Base-by-base conservation (phyloP, 1,140 invertebrate genomes). In the Philotrypesis tridentata region DNA sequence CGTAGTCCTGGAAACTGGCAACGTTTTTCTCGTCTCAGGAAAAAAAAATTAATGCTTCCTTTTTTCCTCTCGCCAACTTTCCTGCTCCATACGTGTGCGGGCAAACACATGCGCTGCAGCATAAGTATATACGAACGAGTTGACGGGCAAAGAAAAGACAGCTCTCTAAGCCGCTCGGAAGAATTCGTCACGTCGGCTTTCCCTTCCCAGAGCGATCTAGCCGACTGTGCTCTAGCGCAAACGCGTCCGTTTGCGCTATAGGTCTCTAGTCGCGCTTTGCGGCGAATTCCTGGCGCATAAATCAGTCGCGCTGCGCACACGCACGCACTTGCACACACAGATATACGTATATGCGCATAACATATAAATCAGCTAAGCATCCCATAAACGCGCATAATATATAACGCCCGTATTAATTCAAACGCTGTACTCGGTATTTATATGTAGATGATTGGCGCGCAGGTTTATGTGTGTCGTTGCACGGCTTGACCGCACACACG, bases 371-470 rank as follows among this genome's bases (percentile, higher is more conserved):
- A 33, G 74, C 71, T 80, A 55, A 8, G 55, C 79, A 55, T 80
- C 71, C 71, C 79, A 68, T 80, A 80, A 80, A 80, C 79, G 33
- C 71, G 33, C 71, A 80, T 80, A 80, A 80, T 80, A 74, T 80
- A 74, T 68, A 80, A 74, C 43, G 80, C 61, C 21, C 65, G 27
- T 81, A 75, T 76, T 75, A 76, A 81, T 81, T 81, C 73, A 81
- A 81, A 76, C 27, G 80, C 23, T 74, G 71, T 71, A 60, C 29
- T 29, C 14, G 71, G 40, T 70, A 76, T 82, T 82, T 82, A 82
- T 82, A 82, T 82, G 80, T 71, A 82, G 80, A 82, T 82, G 73
- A 71, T 82, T 76, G 63, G 73, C 63, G 80, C 63, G 48, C 61
- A 43, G 29, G 61, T 75, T 25, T 48, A 72, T 40, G 9, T n/a